Percentiles rank a stretch among this genome's conserved stretches.
Evolutionary conservation across 1,140 invertebrate genomes (phyloP).

Genomic region (Pinna nobilis): DNA sequence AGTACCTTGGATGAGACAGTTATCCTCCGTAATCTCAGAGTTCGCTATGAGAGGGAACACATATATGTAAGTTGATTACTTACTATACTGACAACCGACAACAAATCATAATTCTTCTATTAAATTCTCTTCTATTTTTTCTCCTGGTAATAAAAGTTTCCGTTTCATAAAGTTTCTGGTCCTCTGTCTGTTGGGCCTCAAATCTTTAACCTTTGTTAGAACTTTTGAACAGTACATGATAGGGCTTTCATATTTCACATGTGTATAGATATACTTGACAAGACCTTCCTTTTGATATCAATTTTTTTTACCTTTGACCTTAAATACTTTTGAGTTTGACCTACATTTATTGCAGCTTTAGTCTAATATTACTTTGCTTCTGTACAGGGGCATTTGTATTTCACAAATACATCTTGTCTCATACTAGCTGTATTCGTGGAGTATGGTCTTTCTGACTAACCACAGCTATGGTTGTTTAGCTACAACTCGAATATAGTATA

Average conservation of each 20-base stretch:
- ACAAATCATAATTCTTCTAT: neutral
- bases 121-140: neutral
- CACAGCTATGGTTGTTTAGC: too few relatives aligned
- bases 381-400: too few relatives aligned
- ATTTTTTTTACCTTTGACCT: too few relatives aligned
- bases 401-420: too few relatives aligned
- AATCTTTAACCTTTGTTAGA: neutral
- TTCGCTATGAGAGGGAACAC: conserved; percentile 97
- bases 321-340: too few relatives aligned
- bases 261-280: neutral
- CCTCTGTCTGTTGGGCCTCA: neutral
- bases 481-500: too few relatives aligned
- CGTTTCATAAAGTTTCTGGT: neutral
- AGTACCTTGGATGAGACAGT: conserved; percentile 98
- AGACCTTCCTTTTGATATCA: neutral
- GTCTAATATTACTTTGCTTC: too few relatives aligned
- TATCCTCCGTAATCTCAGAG: conserved; percentile 95
- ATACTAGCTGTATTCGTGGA: too few relatives aligned
- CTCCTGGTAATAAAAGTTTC: neutral
- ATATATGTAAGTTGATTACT: conserved; percentile 88
- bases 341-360: too few relatives aligned
- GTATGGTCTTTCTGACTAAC: too few relatives aligned
- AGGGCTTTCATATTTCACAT: too few relatives aligned
- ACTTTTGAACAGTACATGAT: too few relatives aligned
- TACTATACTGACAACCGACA: neutral